phyloP scores from a whole-genome alignment of 2,888 invertebrate genomes.

The Cryptocephalus moraei region DNA sequence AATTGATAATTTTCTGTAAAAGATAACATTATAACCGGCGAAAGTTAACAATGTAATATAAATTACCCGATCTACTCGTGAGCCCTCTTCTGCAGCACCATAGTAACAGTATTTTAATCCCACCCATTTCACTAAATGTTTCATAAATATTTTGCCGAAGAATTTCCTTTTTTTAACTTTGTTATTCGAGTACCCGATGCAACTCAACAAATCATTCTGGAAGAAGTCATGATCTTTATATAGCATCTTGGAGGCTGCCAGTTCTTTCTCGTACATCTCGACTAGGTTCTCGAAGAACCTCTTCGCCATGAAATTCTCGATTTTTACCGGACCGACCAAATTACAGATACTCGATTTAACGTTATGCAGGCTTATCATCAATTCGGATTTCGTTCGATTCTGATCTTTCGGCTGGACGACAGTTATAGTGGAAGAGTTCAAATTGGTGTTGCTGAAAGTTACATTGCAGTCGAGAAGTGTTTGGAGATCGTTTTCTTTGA shows the following conservation, averaged over 20 bases:
- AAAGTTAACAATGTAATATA: background rate
- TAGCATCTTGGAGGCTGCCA: constrained; percentile 10
- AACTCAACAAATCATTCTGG: constrained; percentile 8
- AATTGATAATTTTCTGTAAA: constrained; percentile 6
- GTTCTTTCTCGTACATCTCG: constrained; percentile 16
- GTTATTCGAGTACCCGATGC: too few relatives aligned
- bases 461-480: background rate
- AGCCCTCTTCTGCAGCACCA: too few relatives aligned
- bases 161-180: background rate
- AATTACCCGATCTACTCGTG: too few relatives aligned
- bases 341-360: background rate
- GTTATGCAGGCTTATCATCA: too few relatives aligned
- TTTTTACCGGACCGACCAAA: background rate
- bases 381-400: too few relatives aligned
- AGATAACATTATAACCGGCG: background rate
- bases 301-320: constrained; percentile 6
- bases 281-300: constrained; percentile 15
- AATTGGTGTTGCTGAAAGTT: constrained; percentile 3
- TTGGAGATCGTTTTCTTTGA: too few relatives aligned
- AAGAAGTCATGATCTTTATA: constrained; percentile 14
- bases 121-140: too few relatives aligned
- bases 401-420: background rate
- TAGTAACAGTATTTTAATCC: too few relatives aligned
- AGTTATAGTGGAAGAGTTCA: constrained; percentile 4
- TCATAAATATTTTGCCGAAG: background rate